phyloP scores from a whole-genome alignment of 2,113 vertebrate genomes.

The Nibea albiflora region DNA sequence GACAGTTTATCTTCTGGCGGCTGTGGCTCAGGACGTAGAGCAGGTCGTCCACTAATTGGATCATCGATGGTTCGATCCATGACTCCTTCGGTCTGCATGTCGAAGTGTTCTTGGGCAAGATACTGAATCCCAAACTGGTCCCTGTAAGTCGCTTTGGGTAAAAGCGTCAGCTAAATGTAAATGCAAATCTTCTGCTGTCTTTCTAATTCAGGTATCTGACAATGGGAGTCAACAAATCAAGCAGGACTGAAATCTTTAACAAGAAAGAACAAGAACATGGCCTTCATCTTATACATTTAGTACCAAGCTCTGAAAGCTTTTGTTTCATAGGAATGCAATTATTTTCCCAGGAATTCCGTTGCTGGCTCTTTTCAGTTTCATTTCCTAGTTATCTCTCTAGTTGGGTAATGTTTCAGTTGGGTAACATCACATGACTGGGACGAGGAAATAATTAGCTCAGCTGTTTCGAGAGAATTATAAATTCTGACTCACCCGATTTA shows the following conservation, averaged over 20 bases:
- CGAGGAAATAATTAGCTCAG: constrained; percentile 20
- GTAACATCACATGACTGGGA: constrained; percentile 12
- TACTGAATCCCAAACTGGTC: too few species aligned
- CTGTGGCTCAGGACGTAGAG: too few species aligned
- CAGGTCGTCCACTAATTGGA: too few species aligned
- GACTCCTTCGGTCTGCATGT: too few species aligned
- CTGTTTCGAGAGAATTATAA: constrained; percentile 32
- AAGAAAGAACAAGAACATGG: not conserved
- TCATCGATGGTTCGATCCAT: too few species aligned
- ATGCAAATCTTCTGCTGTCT: not conserved
- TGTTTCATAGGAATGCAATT: not conserved
- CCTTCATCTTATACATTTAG: not conserved
- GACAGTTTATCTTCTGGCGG: not conserved
- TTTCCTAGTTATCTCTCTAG: constrained; percentile 44
- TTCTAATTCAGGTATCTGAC: not conserved
- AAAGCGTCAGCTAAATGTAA: too few species aligned
- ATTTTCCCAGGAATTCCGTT: not conserved
- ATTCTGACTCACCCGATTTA: constrained; percentile 11
- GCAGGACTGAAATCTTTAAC: not conserved
- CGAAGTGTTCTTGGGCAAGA: too few species aligned
- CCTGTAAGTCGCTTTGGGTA: too few species aligned
- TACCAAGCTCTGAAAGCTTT: not conserved
- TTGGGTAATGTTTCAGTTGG: constrained; percentile 31
- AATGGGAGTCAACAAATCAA: not conserved
- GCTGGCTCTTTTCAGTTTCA: constrained; percentile 26